Evolutionary conservation across 1,140 invertebrate genomes (phyloP).

Genomic region (Apis laboriosa): DNA sequence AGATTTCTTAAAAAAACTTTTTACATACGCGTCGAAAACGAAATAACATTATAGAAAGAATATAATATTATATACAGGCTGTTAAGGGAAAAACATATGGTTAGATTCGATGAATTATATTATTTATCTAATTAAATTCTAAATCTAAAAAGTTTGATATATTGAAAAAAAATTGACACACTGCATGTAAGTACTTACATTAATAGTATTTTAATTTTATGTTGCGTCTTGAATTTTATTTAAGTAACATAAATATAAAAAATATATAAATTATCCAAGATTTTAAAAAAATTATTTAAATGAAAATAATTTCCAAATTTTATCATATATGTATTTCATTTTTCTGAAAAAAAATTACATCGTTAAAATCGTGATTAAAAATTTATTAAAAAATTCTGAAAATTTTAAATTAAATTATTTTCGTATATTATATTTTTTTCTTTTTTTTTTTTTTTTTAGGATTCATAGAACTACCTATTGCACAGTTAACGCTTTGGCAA

Average conservation of each 20-base stretch:
- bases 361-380: not conserved
- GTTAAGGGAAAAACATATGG: too few relatives aligned
- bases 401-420: slow-evolving; percentile 19
- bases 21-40: too few relatives aligned
- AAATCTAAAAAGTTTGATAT: not conserved
- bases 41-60: too few relatives aligned
- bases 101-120: too few relatives aligned
- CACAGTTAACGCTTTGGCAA: slow-evolving; percentile 48
- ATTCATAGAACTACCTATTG: slow-evolving; percentile 53
- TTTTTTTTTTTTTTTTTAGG: slow-evolving; percentile 20
- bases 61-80: too few relatives aligned
- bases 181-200: too few relatives aligned
- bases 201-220: too few relatives aligned
- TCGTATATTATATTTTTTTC: slow-evolving; percentile 42
- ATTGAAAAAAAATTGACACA: not conserved
- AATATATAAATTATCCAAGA: too few relatives aligned
- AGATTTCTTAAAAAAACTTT: too few relatives aligned
- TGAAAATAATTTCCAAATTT: not conserved
- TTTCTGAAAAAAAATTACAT: not conserved
- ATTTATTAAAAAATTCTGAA: not conserved
- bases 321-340: not conserved
- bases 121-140: too few relatives aligned
- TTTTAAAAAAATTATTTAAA: not conserved
- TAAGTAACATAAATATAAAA: not conserved
- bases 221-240: not conserved